Base-by-base conservation (phyloP, 1,140 invertebrate species). In the Achroia grisella region DNA sequence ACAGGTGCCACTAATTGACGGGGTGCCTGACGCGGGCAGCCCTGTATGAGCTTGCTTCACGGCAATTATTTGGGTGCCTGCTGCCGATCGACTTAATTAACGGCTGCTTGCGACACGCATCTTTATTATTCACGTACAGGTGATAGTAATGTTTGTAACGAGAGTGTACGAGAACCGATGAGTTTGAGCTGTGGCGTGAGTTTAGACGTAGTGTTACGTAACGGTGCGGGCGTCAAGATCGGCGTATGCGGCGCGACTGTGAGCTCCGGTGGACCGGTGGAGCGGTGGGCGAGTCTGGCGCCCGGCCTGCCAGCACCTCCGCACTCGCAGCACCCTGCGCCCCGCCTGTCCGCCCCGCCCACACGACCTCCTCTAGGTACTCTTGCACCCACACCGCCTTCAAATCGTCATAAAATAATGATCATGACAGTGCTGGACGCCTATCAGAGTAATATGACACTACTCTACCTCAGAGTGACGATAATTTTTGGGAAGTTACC, bases 1-100 rank as follows among this genome's bases (percentile, higher is more conserved):
- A 75, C 80, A 85, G 81, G 73, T 82, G 81, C 51, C 60, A 46
- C 56, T 80, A 77, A 84, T 82, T 77, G 73, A 60, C 6, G 63
- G 72, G 61, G 68, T 60, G 66, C 71, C 50, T 51, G 65, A 3
- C 6, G 17, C 17, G 17, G 17, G 17, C 17, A 23, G 17, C 17
- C 17, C 17, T 23, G 17, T 23, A 23, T 23, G 17, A 59, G 75
- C 63, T 79, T 77, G 49, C 68, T 84, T 72, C 70, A 82, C 80
- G 80, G 64, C 63, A 77, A 84, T 84, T 80, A 79, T 75, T 78
- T 67, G 65, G 69, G 71, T 71, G 71, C 55, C 69, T 62, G 68
- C 52, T 60, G 62, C 58, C 61, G 50, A 59, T 48, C 56, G 57
- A 39, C 39, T 66, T 70, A 72, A 71, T 70, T 71, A 72, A 58